Percentiles rank a stretch among this genome's conserved stretches.
phyloP scores from a whole-genome alignment of 1,140 invertebrate species.

The Agrilus planipennis region DNA sequence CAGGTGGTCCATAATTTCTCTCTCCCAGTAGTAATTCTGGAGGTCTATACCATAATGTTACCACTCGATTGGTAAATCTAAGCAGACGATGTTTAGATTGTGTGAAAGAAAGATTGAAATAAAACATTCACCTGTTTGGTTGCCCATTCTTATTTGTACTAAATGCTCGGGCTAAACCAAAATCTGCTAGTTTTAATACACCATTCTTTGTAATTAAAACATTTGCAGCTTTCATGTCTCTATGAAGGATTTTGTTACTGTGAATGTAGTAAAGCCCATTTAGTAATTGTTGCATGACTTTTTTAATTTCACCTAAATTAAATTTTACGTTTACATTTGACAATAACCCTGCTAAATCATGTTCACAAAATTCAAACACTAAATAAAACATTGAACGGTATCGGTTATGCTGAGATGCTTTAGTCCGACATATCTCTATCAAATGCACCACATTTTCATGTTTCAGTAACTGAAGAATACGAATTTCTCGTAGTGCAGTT shows the following conservation, averaged over 20 bases:
- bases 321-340: constrained; percentile 97
- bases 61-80: constrained; percentile 92
- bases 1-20: constrained; percentile 89
- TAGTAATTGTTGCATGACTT: constrained; percentile 93
- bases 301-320: constrained; percentile 93
- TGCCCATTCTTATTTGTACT: constrained; percentile 77
- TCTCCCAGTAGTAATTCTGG: constrained; percentile 86
- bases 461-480: constrained; percentile 90
- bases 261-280: constrained; percentile 97
- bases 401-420: constrained; percentile 75
- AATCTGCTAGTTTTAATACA: constrained; percentile 86
- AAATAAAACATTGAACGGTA: constrained; percentile 92
- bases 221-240: constrained; percentile 99
- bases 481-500: constrained; percentile 92
- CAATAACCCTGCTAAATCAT: constrained; percentile 92
- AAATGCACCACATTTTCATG: constrained; percentile 97
- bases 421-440: constrained; percentile 91
- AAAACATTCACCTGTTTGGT: constrained; percentile 70
- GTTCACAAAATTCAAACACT: constrained; percentile 98
- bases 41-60: constrained; percentile 95
- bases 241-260: constrained; percentile 87
- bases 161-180: constrained; percentile 84
- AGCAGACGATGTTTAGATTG: constrained; percentile 4
- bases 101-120: constrained; percentile 13
- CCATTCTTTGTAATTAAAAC: constrained; percentile 96